Conservation (phyloP, 2,113 vertebrate genomes). For the Rhea americana region DNA sequence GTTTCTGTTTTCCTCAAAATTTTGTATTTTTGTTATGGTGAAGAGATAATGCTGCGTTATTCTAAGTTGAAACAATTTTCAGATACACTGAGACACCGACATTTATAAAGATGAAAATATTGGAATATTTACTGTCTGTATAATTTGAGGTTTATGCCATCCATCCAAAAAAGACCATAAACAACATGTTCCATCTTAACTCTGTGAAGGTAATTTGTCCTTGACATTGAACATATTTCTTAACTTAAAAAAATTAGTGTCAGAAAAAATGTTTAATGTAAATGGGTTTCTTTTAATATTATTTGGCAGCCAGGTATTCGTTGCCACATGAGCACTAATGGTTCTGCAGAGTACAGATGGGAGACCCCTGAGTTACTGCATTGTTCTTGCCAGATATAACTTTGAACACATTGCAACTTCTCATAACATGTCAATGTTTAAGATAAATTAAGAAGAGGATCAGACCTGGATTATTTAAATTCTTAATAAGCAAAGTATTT, state of each 20-base stretch:
- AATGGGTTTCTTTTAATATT: not conserved
- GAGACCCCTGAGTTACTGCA: not conserved
- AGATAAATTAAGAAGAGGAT: not conserved
- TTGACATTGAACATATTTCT: not conserved
- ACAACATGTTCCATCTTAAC: not conserved
- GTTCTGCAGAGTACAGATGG: not conserved
- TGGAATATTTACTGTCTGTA: not conserved
- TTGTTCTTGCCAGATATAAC: not conserved
- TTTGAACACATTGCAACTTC: not conserved
- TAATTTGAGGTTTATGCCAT: not conserved
- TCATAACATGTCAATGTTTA: not conserved
- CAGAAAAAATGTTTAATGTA: not conserved
- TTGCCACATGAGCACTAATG: not conserved
- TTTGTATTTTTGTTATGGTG: not conserved
- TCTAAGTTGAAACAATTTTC: not conserved
- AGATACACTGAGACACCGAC: not conserved
- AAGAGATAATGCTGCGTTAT: not conserved
- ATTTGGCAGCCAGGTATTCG: not conserved
- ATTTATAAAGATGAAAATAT: not conserved
- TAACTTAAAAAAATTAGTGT: not conserved
- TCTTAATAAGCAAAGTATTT: not conserved
- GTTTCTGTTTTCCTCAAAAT: not conserved
- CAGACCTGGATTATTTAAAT: not conserved
- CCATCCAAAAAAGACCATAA: not conserved
- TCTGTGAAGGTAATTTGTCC: not conserved